These are phyloP conservation scores for Tyrannus savana DNA, from an alignment of 2,113 vertebrate species.

Conservation along the genomic window DNA sequence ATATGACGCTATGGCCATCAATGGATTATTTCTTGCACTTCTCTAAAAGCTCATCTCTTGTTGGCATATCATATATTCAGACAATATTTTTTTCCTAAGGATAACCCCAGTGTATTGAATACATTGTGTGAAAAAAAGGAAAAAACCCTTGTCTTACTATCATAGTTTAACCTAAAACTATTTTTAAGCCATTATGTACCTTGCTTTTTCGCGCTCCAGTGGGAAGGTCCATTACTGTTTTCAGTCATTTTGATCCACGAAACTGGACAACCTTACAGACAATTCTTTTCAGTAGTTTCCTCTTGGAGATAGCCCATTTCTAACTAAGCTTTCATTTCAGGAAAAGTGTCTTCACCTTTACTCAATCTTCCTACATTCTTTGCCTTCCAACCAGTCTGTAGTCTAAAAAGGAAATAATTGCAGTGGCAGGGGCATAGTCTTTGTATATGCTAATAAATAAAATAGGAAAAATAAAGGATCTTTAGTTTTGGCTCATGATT, in stretches of 20 bases:
- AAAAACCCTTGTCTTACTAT: background rate
- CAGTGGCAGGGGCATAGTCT: fast-evolving
- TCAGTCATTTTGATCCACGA: background rate
- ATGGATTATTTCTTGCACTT: background rate
- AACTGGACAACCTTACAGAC: background rate
- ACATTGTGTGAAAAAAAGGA: background rate
- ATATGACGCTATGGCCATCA: background rate
- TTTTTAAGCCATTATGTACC: background rate
- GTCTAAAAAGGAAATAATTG: background rate
- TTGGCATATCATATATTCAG: background rate
- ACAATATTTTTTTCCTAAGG: background rate
- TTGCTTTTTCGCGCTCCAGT: background rate
- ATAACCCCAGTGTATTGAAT: background rate
- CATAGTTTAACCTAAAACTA: background rate
- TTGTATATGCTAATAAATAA: background rate
- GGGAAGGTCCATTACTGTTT: background rate
- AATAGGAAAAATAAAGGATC: background rate
- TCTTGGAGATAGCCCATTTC: background rate
- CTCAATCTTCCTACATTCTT: background rate
- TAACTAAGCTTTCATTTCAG: background rate
- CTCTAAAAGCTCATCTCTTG: background rate
- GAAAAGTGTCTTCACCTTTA: background rate
- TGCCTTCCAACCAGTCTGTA: background rate
- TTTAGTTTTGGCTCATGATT: background rate
- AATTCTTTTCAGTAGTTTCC: background rate